A percentile compares a stretch with the other conserved stretches of the same genome.
Conservation (phyloP, 2,113 vertebrate species). For the Chaetops frenatus region DNA sequence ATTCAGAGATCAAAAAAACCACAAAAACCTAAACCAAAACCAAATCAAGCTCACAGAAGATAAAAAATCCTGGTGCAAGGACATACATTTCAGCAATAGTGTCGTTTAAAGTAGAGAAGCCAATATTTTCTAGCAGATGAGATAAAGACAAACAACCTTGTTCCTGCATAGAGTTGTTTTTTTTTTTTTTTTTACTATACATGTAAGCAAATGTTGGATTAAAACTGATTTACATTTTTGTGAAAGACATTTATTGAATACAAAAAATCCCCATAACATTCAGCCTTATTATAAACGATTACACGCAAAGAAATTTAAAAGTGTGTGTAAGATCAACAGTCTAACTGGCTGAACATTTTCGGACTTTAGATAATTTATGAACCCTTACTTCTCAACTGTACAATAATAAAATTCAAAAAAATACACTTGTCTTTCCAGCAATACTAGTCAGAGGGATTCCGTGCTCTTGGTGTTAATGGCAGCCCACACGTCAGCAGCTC, state of each 20-base stretch:
- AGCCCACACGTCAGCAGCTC: not conserved
- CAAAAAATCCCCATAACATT: conserved; percentile 46
- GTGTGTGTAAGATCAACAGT: not conserved
- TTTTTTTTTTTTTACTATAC: conserved; percentile 10
- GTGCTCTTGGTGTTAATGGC: not conserved
- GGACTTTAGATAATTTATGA: conserved; percentile 23
- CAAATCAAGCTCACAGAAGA: not conserved
- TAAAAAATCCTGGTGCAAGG: not conserved
- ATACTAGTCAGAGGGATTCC: conserved; percentile 22
- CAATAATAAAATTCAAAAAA: conserved; percentile 54
- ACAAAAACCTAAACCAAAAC: not conserved
- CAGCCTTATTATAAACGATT: conserved; percentile 48
- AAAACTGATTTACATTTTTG: conserved; percentile 46
- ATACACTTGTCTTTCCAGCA: conserved; percentile 40
- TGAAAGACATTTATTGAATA: conserved; percentile 68
- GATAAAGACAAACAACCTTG: not conserved
- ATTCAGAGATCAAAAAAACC: not conserved
- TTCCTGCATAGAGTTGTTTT: not conserved
- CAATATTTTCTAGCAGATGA: not conserved
- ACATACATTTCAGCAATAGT: not conserved
- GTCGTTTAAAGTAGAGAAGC: not conserved
- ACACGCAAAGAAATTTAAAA: conserved; percentile 25
- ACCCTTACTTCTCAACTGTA: conserved; percentile 31
- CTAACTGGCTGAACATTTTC: conserved; percentile 49
- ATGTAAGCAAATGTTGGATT: conserved; percentile 23